Conservation (phyloP, 2,797 vertebrate genomes). For the Orestias chungarensis region DNA sequence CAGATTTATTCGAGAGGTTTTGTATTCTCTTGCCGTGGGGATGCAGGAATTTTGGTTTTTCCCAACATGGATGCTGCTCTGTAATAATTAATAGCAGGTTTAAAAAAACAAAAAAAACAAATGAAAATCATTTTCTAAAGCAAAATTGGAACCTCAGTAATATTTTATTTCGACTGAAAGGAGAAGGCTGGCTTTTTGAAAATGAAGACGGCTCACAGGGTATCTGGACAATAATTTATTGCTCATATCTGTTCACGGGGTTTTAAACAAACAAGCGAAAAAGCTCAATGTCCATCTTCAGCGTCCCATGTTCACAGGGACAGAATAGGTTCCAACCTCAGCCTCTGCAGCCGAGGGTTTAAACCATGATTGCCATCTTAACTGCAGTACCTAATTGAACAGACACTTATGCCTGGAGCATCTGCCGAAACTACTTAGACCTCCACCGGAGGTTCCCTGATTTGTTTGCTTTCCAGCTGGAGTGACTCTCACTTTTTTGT, state of each 20-base stretch:
- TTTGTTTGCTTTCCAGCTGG: slow-evolving; percentile 71
- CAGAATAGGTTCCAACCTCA: slow-evolving; percentile 40
- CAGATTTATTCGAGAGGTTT: slow-evolving; percentile 34
- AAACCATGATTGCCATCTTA: slow-evolving; percentile 66
- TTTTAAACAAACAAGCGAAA: slow-evolving; percentile 9
- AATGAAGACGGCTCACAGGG: not conserved
- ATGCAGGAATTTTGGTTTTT: slow-evolving; percentile 35
- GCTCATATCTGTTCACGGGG: not conserved
- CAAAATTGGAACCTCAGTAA: slow-evolving; percentile 3
- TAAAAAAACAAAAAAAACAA: slow-evolving; percentile 12
- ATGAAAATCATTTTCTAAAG: slow-evolving; percentile 1
- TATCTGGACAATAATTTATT: not conserved
- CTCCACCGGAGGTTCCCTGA: slow-evolving; percentile 62
- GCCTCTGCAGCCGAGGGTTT: slow-evolving; percentile 40
- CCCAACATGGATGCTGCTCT: slow-evolving; percentile 23
- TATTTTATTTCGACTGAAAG: slow-evolving; percentile 18
- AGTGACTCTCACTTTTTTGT: slow-evolving; percentile 61
- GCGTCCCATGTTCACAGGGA: slow-evolving; percentile 41
- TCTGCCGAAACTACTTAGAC: slow-evolving; percentile 72
- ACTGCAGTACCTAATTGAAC: slow-evolving; percentile 67
- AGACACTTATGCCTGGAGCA: slow-evolving; percentile 70
- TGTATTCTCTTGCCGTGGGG: slow-evolving; percentile 11
- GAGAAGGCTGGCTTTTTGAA: slow-evolving; percentile 1
- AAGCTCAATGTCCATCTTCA: slow-evolving; percentile 52
- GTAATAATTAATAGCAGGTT: slow-evolving; percentile 23